These are phyloP conservation scores for Arenicola marina DNA, from an alignment of 2,888 invertebrate species.

Conservation along the genomic window DNA sequence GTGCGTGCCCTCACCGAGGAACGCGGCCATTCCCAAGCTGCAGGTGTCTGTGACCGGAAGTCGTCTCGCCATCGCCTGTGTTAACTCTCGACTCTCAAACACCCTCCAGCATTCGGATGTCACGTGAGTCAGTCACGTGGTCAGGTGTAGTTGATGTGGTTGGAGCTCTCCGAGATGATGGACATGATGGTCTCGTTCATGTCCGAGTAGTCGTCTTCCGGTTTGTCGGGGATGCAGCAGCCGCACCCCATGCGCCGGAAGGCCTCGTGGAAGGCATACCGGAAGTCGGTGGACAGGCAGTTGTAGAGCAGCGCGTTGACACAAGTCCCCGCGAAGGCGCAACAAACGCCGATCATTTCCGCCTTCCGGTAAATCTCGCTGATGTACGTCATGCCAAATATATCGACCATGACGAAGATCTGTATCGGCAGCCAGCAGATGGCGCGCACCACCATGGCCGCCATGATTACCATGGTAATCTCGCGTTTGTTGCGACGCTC, in stretches of 20 bases:
- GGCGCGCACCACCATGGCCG: conserved; percentile 26
- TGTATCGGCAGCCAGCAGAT: conserved; percentile 36
- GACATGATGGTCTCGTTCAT: conserved; percentile 39
- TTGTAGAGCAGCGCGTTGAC: conserved; percentile 26
- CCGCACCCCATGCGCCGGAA: conserved; percentile 10
- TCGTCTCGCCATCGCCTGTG: too few relatives aligned
- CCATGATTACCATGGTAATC: conserved; percentile 29
- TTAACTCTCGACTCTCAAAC: too few relatives aligned
- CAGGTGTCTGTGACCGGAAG: too few relatives aligned
- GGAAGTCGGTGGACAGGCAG: conserved; percentile 22
- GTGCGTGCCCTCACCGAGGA: too few relatives aligned
- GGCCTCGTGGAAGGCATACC: conserved; percentile 17
- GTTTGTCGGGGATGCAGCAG: not conserved
- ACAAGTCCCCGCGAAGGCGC: conserved; percentile 20
- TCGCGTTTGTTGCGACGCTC: conserved; percentile 28
- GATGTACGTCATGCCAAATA: conserved; percentile 20
- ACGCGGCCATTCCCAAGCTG: too few relatives aligned
- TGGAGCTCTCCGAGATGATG: conserved; percentile 35
- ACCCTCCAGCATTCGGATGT: too few relatives aligned
- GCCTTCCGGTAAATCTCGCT: conserved; percentile 24
- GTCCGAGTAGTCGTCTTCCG: conserved; percentile 20
- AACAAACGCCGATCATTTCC: conserved; percentile 31
- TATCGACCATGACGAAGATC: conserved; percentile 27
- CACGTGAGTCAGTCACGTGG: too few relatives aligned
- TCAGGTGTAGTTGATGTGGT: conserved; percentile 35